Evolutionary conservation across 2,888 invertebrate species (phyloP).

Genomic region (Acanthoscelides obtectus): DNA sequence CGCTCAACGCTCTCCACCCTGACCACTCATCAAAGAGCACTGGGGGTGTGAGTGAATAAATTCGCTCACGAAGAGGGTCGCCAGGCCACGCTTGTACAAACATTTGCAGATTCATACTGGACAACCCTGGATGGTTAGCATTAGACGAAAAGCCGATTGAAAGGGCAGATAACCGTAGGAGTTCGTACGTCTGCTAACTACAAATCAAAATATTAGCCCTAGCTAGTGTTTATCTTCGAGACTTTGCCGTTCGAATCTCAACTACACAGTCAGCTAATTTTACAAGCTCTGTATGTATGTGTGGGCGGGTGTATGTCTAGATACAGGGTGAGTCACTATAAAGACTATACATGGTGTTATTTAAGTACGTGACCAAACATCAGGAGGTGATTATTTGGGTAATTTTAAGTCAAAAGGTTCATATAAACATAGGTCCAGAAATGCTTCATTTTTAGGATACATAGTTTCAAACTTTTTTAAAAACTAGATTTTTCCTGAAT

Average conservation of each 20-base stretch:
- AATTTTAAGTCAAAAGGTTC: too few relatives aligned
- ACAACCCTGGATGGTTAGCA: background rate
- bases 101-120: conserved; percentile 16
- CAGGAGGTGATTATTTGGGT: too few relatives aligned
- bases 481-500: too few relatives aligned
- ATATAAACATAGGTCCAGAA: too few relatives aligned
- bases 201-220: conserved; percentile 27
- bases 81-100: conserved; percentile 14
- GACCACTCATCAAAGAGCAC: background rate
- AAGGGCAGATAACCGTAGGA: background rate
- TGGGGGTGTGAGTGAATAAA: background rate
- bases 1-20: background rate
- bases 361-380: too few relatives aligned
- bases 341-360: too few relatives aligned
- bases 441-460: too few relatives aligned
- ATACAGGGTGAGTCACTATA: too few relatives aligned
- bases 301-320: background rate
- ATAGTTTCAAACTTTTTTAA: too few relatives aligned
- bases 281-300: background rate
- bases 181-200: conserved; percentile 22
- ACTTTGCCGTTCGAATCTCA: background rate
- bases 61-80: conserved; percentile 2
- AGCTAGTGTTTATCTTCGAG: background rate
- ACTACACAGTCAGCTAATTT: background rate
- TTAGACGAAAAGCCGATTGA: conserved; percentile 19